Base-by-base conservation (phyloP, 2,113 vertebrate species). In the Pollachius pollachius region DNA sequence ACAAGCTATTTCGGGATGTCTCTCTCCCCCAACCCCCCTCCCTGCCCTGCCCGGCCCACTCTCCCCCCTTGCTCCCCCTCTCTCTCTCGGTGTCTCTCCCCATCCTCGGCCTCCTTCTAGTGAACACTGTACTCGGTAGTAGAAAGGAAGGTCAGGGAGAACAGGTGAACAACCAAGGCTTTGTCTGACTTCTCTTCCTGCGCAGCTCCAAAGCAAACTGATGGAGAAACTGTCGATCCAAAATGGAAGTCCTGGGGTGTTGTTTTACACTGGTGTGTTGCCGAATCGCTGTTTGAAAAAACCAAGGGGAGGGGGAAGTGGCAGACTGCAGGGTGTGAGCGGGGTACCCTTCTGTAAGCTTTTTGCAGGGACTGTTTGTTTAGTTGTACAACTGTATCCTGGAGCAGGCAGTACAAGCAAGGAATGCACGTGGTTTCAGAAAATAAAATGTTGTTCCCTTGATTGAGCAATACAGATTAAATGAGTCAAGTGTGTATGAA, bases 1-100 rank as follows among this genome's bases (percentile, higher is more conserved):
- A 76, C 63, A 74, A 70, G 73, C 66, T 75, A 85, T 75, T 73
- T 79, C 25, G 71, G 67, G 27, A 62, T 4, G 0, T 68, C 25
- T 65, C 63, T 48, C 57, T 25, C 62, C 25, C 18, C 64, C 17
- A 3, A 4, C 27, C 23, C 2, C 27, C 25, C 62, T n/a, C 17
- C 18, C 15, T 48, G 16, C 12, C 64, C 70, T 48, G 1, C 61
- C 9, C 21, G 2, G 62, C 19, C 52, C 15, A 4, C 25, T 25
- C 13, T 48, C 15, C 62, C 7, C 30, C 37, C 30, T 62, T 19
- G 7, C 21, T 15, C 19, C 15, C 0, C 63, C 48, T 25, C 37
- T 57, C 58, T 62, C 64, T 17, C 23, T 52, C 58, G 41, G 27
- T 18, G 9, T 37, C n/a, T 19, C 19, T 16, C 48, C 65, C 57